Evolutionary conservation across 2,113 vertebrate species (phyloP).

Genomic region (Xenopus laevis): DNA sequence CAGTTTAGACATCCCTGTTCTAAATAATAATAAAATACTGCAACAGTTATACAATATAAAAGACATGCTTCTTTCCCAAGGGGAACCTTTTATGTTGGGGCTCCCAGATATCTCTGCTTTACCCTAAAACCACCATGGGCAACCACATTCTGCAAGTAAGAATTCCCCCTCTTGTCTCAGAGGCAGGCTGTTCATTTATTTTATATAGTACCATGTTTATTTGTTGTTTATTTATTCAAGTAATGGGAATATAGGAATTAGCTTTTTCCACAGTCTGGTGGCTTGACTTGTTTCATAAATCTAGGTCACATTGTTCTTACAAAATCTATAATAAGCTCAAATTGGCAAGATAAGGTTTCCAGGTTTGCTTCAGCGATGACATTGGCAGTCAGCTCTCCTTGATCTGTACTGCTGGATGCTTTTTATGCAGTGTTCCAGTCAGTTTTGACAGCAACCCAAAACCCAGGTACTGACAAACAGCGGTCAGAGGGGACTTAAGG

Average conservation of each 20-base stretch:
- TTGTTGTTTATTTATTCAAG: too few relatives aligned
- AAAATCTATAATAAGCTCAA: neutral
- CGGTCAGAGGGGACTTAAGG: constrained; percentile 15
- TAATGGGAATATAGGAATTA: neutral
- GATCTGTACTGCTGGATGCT: constrained; percentile 1
- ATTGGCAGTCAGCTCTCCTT: neutral
- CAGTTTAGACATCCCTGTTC: too few relatives aligned
- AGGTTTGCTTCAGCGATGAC: constrained; percentile 55
- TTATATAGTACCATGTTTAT: too few relatives aligned
- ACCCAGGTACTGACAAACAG: constrained; percentile 27
- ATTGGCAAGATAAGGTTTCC: constrained; percentile 10
- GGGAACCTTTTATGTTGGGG: too few relatives aligned
- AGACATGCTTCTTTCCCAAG: too few relatives aligned
- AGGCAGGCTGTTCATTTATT: too few relatives aligned
- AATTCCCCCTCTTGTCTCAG: too few relatives aligned
- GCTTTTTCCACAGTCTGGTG: neutral
- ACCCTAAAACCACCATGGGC: too few relatives aligned
- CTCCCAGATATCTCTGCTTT: too few relatives aligned
- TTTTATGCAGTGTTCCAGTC: neutral
- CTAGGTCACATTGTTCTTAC: constrained; percentile 1
- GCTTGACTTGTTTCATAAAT: neutral
- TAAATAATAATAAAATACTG: too few relatives aligned
- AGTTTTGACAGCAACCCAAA: constrained; percentile 17
- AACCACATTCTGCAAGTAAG: too few relatives aligned
- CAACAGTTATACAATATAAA: too few relatives aligned